Conservation (phyloP, 2,113 vertebrate genomes). For the Camelus bactrianus region DNA sequence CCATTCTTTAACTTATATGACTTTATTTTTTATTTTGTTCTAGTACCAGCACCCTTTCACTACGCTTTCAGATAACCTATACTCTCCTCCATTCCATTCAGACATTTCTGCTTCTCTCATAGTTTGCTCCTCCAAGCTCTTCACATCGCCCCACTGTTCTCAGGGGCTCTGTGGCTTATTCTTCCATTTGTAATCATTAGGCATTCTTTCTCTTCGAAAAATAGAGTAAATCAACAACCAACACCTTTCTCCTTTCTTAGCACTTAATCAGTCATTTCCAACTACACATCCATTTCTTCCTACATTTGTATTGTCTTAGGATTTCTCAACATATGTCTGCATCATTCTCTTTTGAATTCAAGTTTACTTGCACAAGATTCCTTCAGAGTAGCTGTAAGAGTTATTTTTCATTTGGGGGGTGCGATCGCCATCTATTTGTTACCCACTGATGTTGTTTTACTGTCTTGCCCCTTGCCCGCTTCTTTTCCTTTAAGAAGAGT, state of each 20-base stretch:
- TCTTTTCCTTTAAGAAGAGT: not conserved
- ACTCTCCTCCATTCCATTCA: not conserved
- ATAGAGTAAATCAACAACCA: not conserved
- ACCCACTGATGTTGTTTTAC: not conserved
- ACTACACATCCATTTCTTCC: not conserved
- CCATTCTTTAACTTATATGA: not conserved
- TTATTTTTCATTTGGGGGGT: not conserved
- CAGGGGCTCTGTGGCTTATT: not conserved
- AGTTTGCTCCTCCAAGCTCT: not conserved
- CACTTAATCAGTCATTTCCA: not conserved
- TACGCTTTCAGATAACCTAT: not conserved
- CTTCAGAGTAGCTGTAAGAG: not conserved
- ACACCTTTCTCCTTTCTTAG: not conserved
- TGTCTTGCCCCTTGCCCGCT: not conserved
- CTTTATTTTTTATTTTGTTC: not conserved
- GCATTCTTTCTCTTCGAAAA: not conserved
- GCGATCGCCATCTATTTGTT: not conserved
- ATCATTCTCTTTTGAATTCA: slow-evolving; percentile 11
- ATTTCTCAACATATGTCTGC: slow-evolving; percentile 3
- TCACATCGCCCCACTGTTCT: not conserved
- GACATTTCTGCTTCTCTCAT: not conserved
- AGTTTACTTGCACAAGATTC: not conserved
- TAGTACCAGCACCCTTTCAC: not conserved
- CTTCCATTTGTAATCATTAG: not conserved
- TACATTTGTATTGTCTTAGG: slow-evolving; percentile 20